Conservation (phyloP, 2,113 vertebrate species). For the Struthio camelus region DNA sequence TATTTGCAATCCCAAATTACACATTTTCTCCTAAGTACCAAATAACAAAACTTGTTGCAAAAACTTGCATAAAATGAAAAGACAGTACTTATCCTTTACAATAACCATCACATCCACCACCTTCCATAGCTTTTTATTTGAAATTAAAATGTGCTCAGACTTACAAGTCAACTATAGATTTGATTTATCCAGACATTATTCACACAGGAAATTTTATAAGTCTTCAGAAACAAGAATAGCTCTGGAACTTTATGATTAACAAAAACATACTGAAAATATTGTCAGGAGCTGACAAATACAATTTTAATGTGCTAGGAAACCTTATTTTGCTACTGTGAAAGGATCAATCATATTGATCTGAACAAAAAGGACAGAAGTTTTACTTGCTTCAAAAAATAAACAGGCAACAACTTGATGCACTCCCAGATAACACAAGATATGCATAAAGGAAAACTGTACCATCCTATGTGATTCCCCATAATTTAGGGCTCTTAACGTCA, state of each 20-base stretch:
- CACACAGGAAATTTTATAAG: background rate
- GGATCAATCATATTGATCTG: background rate
- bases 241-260: background rate
- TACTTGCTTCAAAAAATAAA: background rate
- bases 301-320: background rate
- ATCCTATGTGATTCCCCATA: background rate
- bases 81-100: background rate
- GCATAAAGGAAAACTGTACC: background rate
- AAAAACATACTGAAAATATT: background rate
- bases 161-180: background rate
- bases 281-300: background rate
- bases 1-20: background rate
- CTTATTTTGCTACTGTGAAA: slow-evolving; percentile 37
- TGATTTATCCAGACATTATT: background rate
- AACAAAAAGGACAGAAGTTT: background rate
- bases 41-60: background rate
- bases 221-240: background rate
- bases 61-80: background rate
- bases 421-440: background rate
- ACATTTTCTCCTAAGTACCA: background rate
- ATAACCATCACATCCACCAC: background rate
- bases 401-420: background rate
- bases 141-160: background rate
- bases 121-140: background rate
- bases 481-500: background rate